Evolutionary conservation across 2,797 vertebrate species (phyloP), one percentile per base, ranked within the genome.

Genomic region (Anomalospiza imberbis): DNA sequence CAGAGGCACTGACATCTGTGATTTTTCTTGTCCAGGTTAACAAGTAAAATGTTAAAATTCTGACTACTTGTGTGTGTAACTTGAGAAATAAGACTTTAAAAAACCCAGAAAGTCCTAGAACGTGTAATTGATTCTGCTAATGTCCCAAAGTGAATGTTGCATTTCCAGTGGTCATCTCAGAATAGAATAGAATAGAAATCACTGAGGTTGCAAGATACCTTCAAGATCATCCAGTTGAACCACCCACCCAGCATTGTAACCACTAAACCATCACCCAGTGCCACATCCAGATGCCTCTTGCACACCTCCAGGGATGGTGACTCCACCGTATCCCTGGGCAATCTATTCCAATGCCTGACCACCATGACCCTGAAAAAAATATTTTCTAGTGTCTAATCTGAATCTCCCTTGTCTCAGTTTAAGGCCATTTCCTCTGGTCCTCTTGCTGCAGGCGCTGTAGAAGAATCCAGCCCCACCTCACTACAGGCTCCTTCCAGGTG

Each of bases 331-430:
- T 67, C 18, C 26, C 18, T 61, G 5, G 31, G 32, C 57, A 58
- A 13, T 36, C 34, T 26, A 18, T 58, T 36, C 24, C 6, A 61
- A 7, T 74, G 26, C 18, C 21, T 42, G 12, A 47, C 34, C 26
- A 36, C 21, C 36, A 9, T 22, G 2, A 17, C 12, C 32, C 31
- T 32, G 40, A 31, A 42, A 12, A 31, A 4, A 6, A 1, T 0
- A 17, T 13, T 68, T 68, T 53, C 12, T 42, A 8, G 3, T 54
- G 44, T 48, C 26, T 61, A 14, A 10, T 61, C 15, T 61, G 12
- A 31, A 44, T 61, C 34, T 81, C 13, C 7, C 34, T 6, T 32
- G 10, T 48, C 26, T 61, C 40, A 54, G 13, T 14, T 61, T 34
- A 25, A 32, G 19, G 34, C 15, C 22, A 4, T 61, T 61, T 75